phyloP scores from a whole-genome alignment of 2,888 invertebrate genomes.

The Trachelus iudaicus region DNA sequence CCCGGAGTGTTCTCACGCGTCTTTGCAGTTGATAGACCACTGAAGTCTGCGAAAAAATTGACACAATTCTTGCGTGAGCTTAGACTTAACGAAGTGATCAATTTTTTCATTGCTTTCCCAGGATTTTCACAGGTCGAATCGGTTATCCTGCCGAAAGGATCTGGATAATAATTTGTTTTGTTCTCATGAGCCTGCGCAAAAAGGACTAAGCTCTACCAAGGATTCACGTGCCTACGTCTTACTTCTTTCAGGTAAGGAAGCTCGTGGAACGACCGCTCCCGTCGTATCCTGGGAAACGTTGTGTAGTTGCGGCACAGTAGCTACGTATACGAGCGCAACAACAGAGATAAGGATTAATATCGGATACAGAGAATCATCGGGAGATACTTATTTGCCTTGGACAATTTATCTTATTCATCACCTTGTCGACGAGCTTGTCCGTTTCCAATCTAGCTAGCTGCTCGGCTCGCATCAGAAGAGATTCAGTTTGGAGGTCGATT shows the following conservation, averaged over 20 bases:
- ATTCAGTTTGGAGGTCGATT: constrained; percentile 85
- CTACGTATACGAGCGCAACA: constrained; percentile 65
- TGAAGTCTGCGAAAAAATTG: constrained; percentile 73
- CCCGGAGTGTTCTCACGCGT: constrained; percentile 84
- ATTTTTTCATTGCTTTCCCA: neutral
- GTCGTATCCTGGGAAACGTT: constrained; percentile 78
- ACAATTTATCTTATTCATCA: constrained; percentile 56
- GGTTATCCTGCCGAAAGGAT: neutral
- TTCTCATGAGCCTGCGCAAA: neutral
- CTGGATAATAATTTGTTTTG: neutral
- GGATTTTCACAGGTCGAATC: neutral
- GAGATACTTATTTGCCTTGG: neutral
- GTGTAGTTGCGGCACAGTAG: constrained; percentile 79
- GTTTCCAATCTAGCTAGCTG: constrained; percentile 84
- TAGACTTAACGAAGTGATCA: neutral
- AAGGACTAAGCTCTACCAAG: constrained; percentile 2
- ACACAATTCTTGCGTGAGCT: neutral
- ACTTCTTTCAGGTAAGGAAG: constrained; percentile 82
- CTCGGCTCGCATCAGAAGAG: constrained; percentile 85
- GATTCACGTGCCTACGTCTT: constrained; percentile 63
- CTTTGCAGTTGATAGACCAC: constrained; percentile 92
- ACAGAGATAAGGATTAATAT: constrained; percentile 14
- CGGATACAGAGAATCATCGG: neutral
- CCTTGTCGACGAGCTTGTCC: constrained; percentile 87
- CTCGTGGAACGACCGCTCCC: constrained; percentile 84